Evolutionary conservation across 2,797 vertebrate species (phyloP), one percentile per base, ranked within the genome.

Genomic region (Microtus californicus): DNA sequence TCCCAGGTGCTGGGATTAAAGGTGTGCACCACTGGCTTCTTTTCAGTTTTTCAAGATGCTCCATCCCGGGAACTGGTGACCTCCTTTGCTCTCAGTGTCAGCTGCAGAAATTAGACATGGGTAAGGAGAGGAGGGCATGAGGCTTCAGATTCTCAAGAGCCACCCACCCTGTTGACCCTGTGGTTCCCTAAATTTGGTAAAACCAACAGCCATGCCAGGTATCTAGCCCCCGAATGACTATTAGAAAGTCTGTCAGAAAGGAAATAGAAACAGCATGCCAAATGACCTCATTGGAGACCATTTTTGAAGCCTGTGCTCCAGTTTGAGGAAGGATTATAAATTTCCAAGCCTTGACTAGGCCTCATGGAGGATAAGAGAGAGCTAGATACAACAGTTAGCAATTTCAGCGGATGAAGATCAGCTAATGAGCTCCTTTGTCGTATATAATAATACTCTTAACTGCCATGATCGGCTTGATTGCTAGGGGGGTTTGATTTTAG

Each of bases 311-410:
- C 77, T 74, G 45, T 61, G 76, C 92, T 27, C 94, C 67, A 82
- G 14, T 89, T 96, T 77, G n/a, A 96, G 83, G 76, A 95, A 48
- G n/a, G n/a, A 89, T 78, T 92, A 96, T 93, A 95, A 85, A 89
- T 96, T 97, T 93, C 65, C 17, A 65, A 93, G 65, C 63, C 71
- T 89, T 94, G 87, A 48, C 81, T 95, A 91, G 82, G 56, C 15
- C 63, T 95, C 61, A n/a, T n/a, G 59, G 92, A 97, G 54, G 45
- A 96, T 95, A 91, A 97, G 27, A 81, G 45, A 76, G 40, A 87
- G 40, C 23, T 91, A 90, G 37, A 92, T 89, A 92, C 13, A 92
- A 81, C 78, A 82, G 56, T 69, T 91, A 93, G 37, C 59, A 94
- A 95, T 79, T 91, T 93, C 37, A 93, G 29, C 48, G 83, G 67